Percentiles rank a stretch among this genome's conserved stretches.
phyloP scores from a whole-genome alignment of 2,797 vertebrate species.

The Meda fulgida region DNA sequence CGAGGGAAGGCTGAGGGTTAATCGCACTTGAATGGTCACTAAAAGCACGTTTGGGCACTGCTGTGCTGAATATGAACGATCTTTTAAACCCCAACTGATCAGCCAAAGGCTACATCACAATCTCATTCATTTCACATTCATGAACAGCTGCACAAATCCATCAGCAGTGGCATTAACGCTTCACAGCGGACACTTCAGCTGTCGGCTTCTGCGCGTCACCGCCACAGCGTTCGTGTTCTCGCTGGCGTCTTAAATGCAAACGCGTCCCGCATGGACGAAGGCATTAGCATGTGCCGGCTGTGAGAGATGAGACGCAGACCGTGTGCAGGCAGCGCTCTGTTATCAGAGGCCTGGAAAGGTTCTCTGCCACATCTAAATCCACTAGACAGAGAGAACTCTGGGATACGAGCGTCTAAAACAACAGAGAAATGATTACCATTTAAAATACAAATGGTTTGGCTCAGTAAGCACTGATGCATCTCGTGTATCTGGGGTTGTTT shows the following conservation, averaged over 20 bases:
- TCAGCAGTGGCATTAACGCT: neutral
- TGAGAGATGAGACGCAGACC: neutral
- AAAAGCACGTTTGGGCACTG: neutral
- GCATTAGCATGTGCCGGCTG: constrained; percentile 21
- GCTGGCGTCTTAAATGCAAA: constrained; percentile 24
- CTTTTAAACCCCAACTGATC: neutral
- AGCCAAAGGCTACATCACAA: neutral
- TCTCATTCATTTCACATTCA: neutral
- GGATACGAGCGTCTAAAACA: neutral
- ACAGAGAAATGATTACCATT: neutral
- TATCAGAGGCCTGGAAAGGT: neutral
- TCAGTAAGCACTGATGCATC: neutral
- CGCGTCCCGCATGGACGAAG: neutral
- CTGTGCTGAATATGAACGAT: too few species aligned
- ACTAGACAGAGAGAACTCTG: neutral
- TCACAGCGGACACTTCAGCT: neutral
- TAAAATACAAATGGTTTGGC: neutral
- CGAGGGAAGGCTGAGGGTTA: too few species aligned
- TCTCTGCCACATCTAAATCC: neutral
- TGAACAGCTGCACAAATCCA: neutral
- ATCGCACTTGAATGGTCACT: too few species aligned
- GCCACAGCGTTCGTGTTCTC: neutral
- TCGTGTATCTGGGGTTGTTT: neutral
- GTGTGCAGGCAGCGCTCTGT: neutral
- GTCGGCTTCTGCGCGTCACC: neutral